A percentile compares a stretch with the other conserved stretches of the same genome.
Conservation (phyloP, 2,113 vertebrate species). For the Myrmophylax atrothorax region DNA sequence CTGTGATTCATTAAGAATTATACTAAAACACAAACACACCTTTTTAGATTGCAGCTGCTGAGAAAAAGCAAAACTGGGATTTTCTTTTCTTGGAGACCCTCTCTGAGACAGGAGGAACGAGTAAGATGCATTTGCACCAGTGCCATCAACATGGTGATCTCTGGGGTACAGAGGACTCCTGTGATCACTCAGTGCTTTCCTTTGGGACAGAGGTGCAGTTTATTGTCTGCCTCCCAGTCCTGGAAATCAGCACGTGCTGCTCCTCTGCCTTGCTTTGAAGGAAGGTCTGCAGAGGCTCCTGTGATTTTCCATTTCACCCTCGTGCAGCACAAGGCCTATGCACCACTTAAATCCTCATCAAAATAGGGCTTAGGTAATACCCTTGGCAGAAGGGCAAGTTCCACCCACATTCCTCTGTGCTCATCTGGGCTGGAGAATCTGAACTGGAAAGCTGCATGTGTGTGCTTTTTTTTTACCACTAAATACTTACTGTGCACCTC, state of each 20-base stretch:
- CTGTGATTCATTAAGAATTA: conserved; percentile 26
- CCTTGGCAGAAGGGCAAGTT: conserved; percentile 52
- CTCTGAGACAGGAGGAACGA: background rate
- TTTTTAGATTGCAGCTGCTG: background rate
- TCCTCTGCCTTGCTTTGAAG: background rate
- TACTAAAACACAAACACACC: conserved; percentile 8
- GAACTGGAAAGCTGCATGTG: background rate
- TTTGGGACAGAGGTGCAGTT: background rate
- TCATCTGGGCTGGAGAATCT: conserved; percentile 50
- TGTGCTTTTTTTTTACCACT: background rate
- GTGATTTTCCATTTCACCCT: conserved; percentile 48
- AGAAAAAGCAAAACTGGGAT: background rate
- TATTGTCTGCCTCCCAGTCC: background rate
- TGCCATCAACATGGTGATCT: background rate
- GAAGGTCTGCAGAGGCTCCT: background rate
- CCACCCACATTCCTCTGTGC: conserved; percentile 65
- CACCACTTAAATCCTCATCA: conserved; percentile 47
- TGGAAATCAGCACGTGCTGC: background rate
- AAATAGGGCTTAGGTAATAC: conserved; percentile 58
- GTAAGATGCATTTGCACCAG: background rate
- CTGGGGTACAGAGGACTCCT: background rate
- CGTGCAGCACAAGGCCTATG: background rate
- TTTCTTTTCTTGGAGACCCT: background rate
- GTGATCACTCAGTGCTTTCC: background rate
- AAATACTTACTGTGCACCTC: background rate